Evolutionary conservation across 37 sponge, comb jelly and placozoan genomes (phyloP).

Genomic region (Dysidea cf. avara): DNA sequence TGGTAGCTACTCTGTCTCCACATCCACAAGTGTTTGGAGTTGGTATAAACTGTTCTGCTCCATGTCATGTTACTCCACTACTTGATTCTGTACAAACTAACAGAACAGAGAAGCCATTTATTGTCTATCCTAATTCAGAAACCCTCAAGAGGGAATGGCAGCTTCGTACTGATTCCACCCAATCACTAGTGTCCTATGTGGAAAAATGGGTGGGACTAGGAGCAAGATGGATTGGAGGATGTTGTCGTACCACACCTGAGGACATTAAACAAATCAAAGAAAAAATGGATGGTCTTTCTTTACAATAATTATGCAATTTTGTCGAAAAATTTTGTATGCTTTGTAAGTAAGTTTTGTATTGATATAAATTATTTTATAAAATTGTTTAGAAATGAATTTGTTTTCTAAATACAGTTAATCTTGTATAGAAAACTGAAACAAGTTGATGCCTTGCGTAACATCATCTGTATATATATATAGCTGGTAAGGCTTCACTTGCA

Average conservation of each 20-base stretch:
- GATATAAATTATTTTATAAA: too few relatives aligned
- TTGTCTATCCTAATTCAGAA: slow-evolving; percentile 78
- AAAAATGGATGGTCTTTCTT: neutral
- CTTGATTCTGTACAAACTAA: slow-evolving; percentile 33
- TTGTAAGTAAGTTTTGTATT: too few relatives aligned
- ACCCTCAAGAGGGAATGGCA: slow-evolving; percentile 32
- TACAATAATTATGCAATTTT: too few relatives aligned
- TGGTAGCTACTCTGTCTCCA: slow-evolving; percentile 23
- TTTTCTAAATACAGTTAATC: too few relatives aligned
- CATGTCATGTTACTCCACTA: slow-evolving; percentile 41
- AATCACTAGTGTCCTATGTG: slow-evolving; percentile 5
- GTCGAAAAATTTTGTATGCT: too few relatives aligned
- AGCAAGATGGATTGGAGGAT: slow-evolving; percentile 43
- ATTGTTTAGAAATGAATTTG: too few relatives aligned
- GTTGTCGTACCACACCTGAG: slow-evolving; percentile 32
- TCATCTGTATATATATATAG: too few relatives aligned
- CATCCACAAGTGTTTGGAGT: slow-evolving; percentile 61
- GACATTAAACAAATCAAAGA: slow-evolving; percentile 34
- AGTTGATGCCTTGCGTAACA: too few relatives aligned
- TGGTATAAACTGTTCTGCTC: slow-evolving; percentile 82
- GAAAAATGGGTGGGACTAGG: slow-evolving; percentile 20
- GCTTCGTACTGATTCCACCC: neutral
- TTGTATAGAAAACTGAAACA: too few relatives aligned
- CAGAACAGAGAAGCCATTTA: slow-evolving; percentile 33
- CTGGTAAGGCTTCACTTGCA: too few relatives aligned